Evolutionary conservation across 2,888 invertebrate genomes (phyloP).

Genomic region (Odiellus spinosus): DNA sequence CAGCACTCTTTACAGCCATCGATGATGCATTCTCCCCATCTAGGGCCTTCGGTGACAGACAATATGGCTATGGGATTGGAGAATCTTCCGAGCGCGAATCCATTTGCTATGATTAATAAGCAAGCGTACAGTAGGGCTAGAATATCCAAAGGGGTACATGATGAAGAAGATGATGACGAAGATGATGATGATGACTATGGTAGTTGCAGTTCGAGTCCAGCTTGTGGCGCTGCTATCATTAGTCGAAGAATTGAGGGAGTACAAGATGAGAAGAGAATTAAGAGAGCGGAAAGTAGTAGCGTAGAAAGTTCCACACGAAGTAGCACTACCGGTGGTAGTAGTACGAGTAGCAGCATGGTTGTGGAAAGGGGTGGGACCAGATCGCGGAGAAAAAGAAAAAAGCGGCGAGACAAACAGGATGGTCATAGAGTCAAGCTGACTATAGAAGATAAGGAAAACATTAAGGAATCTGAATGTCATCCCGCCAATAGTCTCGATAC

Average conservation of each 20-base stretch:
- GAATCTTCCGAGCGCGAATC: no score
- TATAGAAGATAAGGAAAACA: no score
- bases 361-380: conserved; percentile 1
- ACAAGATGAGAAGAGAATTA: background rate
- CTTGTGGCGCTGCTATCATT: background rate
- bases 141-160: conserved; percentile 1
- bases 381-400: background rate
- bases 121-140: no score
- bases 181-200: conserved; percentile 5
- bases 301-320: background rate
- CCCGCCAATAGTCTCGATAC: no score
- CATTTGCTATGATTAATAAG: no score
- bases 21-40: no score
- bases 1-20: no score
- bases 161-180: conserved; percentile 14
- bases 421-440: no score
- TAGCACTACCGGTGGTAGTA: conserved; percentile 2
- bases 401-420: no score
- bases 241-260: background rate
- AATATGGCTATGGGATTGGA: no score
- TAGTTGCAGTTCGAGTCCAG: background rate
- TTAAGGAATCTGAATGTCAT: no score
- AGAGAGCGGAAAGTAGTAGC: background rate
- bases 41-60: no score
- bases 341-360: conserved; percentile 3